phyloP scores from a whole-genome alignment of 2,888 invertebrate genomes.

The Eupithecia tripunctaria region DNA sequence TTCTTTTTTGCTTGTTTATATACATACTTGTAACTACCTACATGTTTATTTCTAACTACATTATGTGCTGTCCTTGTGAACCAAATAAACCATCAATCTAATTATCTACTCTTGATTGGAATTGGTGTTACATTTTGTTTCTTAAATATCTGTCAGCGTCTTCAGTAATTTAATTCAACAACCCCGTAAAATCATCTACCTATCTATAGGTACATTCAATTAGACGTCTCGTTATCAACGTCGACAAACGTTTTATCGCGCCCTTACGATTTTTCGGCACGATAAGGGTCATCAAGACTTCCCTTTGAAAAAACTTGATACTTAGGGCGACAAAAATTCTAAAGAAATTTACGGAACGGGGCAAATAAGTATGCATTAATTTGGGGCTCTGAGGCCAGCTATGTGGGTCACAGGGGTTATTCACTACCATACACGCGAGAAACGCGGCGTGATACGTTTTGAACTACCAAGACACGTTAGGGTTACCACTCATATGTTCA shows the following conservation, averaged over 20 bases:
- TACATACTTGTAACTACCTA: no score
- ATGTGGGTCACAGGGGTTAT: conserved; percentile 46
- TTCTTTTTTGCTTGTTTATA: no score
- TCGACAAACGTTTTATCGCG: conserved; percentile 24
- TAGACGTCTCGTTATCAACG: conserved; percentile 14
- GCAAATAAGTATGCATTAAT: conserved; percentile 42
- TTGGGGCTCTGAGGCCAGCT: conserved; percentile 33
- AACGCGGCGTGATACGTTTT: neutral
- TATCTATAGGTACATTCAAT: conserved; percentile 8
- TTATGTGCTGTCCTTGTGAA: no score
- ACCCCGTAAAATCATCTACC: neutral
- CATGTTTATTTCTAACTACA: no score
- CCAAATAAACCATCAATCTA: no score
- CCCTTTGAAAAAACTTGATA: conserved; percentile 30
- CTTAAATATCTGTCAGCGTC: neutral
- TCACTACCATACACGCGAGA: neutral
- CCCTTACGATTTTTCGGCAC: conserved; percentile 17
- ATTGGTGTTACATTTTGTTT: no score
- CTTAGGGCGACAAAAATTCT: conserved; percentile 32
- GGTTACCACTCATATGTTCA: neutral
- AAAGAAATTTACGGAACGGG: conserved; percentile 40
- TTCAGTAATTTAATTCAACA: neutral
- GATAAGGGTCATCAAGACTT: conserved; percentile 31
- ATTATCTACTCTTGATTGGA: no score
- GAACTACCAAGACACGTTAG: neutral